phyloP scores from a whole-genome alignment of 2,113 vertebrate species.

The Sceloporus tristichus region DNA sequence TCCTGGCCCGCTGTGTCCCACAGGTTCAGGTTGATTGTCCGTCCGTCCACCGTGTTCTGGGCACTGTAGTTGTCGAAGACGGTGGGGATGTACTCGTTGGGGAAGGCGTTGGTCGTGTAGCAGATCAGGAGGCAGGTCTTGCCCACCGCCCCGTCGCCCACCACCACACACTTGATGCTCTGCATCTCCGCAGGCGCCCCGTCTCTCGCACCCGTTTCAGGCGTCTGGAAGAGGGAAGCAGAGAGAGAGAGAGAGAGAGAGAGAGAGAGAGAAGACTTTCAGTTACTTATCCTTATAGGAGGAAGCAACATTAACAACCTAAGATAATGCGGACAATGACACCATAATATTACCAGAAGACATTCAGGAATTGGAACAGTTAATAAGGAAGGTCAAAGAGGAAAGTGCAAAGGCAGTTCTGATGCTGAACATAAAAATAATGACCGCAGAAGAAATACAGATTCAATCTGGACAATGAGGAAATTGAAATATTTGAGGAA shows the following conservation, averaged over 20 bases:
- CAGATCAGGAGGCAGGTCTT: constrained; percentile 95
- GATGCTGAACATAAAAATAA: too few species aligned
- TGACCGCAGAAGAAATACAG: too few species aligned
- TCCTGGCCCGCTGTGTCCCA: constrained; percentile 97
- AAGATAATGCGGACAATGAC: too few species aligned
- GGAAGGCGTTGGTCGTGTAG: constrained; percentile 93
- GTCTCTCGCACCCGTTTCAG: constrained; percentile 10
- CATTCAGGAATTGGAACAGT: too few species aligned
- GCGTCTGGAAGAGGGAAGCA: constrained; percentile 25
- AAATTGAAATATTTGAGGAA: too few species aligned
- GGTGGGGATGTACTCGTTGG: constrained; percentile 94
- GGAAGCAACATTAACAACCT: too few species aligned
- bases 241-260: constrained; percentile 2
- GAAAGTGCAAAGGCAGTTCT: too few species aligned
- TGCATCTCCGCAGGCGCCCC: constrained; percentile 77
- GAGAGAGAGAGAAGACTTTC: neutral
- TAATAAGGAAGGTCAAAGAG: too few species aligned
- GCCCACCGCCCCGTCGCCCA: constrained; percentile 91
- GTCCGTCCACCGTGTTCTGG: constrained; percentile 87
- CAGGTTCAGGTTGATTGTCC: constrained; percentile 90
- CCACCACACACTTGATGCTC: constrained; percentile 94
- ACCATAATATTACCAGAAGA: too few species aligned
- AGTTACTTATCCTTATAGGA: too few species aligned
- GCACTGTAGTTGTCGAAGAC: constrained; percentile 96
- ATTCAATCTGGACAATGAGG: too few species aligned